These are phyloP conservation scores for Margaritifera margaritifera DNA, from an alignment of 2,888 invertebrate genomes.

Conservation along the genomic window DNA sequence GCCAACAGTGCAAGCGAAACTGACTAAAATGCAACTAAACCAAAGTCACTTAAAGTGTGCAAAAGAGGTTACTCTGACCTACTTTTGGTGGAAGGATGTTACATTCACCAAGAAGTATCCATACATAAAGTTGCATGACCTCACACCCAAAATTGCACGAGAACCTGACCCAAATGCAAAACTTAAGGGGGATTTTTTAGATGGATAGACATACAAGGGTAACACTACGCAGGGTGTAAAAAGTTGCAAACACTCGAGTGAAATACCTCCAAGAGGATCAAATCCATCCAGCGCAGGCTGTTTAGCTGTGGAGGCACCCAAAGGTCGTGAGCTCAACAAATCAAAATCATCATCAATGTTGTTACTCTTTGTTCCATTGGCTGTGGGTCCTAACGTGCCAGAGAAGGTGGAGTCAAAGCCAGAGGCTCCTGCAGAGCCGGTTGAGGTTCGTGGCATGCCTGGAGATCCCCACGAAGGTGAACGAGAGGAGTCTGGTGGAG, in stretches of 20 bases:
- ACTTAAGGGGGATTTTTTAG: no score
- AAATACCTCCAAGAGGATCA: slow-evolving; percentile 59
- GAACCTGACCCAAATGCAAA: no score
- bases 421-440: slow-evolving; percentile 27
- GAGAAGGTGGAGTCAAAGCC: slow-evolving; percentile 33
- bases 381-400: slow-evolving; percentile 27
- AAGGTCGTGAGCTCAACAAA: slow-evolving; percentile 58
- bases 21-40: no score
- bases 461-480: slow-evolving; percentile 29
- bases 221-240: neutral
- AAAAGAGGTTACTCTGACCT: no score
- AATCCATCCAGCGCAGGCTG: slow-evolving; percentile 49
- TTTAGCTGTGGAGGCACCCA: slow-evolving; percentile 54
- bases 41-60: no score
- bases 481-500: slow-evolving; percentile 28
- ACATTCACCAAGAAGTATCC: no score
- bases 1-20: no score
- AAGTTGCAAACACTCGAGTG: slow-evolving; percentile 5
- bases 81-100: no score
- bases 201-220: neutral
- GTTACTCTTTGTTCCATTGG: slow-evolving; percentile 50
- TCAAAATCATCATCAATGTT: slow-evolving; percentile 69
- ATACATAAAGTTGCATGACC: no score
- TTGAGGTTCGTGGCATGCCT: slow-evolving; percentile 19
- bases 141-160: no score